Evolutionary conservation across 1,140 invertebrate species (phyloP), one percentile per base, ranked within the genome.

Genomic region (Oryzaephilus surinamensis): DNA sequence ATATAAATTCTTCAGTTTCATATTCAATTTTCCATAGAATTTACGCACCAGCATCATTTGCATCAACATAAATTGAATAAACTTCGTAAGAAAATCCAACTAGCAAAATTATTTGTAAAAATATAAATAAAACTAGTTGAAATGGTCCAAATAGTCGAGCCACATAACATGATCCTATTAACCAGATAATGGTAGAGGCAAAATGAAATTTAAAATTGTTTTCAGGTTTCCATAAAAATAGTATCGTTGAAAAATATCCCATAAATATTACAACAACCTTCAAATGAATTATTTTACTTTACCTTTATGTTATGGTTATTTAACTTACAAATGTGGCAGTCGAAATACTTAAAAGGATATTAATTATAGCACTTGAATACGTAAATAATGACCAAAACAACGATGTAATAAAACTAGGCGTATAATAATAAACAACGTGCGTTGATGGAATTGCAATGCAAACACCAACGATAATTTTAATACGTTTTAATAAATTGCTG

Each of bases 131-230:
- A 31, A 71, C 58, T 2, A 76, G 65, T 62, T 75, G 69, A 32
- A 74, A 73, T 15, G 66, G 58, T 6, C 72, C 73, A 15, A 73
- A 66, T 17, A 70, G 50, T 47, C 73, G 74, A 3, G 76, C 71
- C 6, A 79, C 14, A 50, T 71, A 77, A 32, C 74, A 65, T 29
- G 72, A 74, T 13, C 75, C 58, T 2, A 77, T 58, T 3, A 78
- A 58, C 78, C 78, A 81, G 2, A 79, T 54, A 0, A 68, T 54
- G 27, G 71, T 68, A 1, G 77, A 75, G 4, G 65, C 61, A 19
- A 69, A 68, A 32, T 67, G 65, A 48, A 79, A 80, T 20, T 67
- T 50, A 12, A 46, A 48, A 17, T 71, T 70, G 46, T 73, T 71
- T 38, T 70, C 60, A 18, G 71, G 73, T 32, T 61, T 72, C 77